Evolutionary conservation across 2,888 invertebrate species (phyloP).

Genomic region (Serripes groenlandicus): DNA sequence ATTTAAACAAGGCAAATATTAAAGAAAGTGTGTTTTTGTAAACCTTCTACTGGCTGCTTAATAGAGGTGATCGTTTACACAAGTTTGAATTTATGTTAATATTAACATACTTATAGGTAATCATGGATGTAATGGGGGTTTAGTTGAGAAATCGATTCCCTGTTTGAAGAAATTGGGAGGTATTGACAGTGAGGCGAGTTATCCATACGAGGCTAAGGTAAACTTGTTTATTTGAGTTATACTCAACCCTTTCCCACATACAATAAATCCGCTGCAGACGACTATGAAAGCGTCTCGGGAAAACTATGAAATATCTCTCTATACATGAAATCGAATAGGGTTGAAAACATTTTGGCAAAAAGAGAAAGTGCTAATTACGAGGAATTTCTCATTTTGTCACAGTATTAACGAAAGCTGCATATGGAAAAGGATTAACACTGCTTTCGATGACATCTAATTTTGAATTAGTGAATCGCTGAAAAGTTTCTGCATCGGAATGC

Average conservation of each 20-base stretch:
- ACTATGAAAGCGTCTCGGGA: background rate
- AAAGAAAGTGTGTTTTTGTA: too few relatives aligned
- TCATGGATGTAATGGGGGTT: conserved; percentile 32
- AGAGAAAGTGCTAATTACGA: background rate
- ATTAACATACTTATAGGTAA: too few relatives aligned
- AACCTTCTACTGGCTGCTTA: too few relatives aligned
- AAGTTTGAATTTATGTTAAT: too few relatives aligned
- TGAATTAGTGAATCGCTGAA: too few relatives aligned
- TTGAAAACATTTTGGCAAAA: background rate
- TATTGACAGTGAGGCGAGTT: conserved; percentile 29
- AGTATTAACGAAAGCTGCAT: background rate
- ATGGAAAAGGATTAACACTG: background rate
- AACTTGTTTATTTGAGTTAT: background rate
- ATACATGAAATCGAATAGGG: too few relatives aligned
- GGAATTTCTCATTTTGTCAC: background rate
- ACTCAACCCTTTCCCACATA: background rate
- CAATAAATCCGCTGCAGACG: background rate
- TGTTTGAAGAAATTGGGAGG: conserved; percentile 23
- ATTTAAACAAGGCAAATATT: too few relatives aligned
- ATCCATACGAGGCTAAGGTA: conserved; percentile 32
- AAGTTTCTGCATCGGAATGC: too few relatives aligned
- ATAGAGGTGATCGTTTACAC: too few relatives aligned
- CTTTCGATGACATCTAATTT: too few relatives aligned
- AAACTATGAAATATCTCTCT: background rate
- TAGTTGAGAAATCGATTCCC: conserved; percentile 16